Evolutionary conservation across 2,113 vertebrate species (phyloP), one percentile per base, ranked within the genome.

Genomic region (Semnornis frantzii): DNA sequence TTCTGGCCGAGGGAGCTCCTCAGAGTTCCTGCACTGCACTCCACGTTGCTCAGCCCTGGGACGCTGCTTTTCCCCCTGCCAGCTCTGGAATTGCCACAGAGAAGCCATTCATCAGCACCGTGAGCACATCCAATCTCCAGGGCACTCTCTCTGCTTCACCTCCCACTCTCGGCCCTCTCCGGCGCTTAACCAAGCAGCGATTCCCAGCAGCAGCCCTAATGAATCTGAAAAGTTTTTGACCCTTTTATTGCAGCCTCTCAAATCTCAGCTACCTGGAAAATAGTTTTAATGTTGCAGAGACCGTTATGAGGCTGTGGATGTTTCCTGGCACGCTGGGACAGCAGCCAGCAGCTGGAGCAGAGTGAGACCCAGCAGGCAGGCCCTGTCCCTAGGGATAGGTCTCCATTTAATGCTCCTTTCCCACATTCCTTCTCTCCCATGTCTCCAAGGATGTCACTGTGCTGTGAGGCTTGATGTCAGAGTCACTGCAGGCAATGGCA

Each of bases 51-150:
- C 69, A 83, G n/a, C 37, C 82, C 8, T 91, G 82, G 85, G 87
- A 89, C 87, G 80, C 82, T 76, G 31, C 90, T 93, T 95, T 92
- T 90, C 78, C 82, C 94, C 87, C 73, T 84, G 89, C 72, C 0
- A 0, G 86, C 68, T 92, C 88, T 63, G 94, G 85, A 94, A 83
- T 21, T 50, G 87, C 84, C 88, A 72, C 58, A 9, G 77, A 81
- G 89, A 66, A 92, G 75, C 85, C 91, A 62, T 87, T 91, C 78
- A 82, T 91, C 93, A 86, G 85, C 78, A 20, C 39, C 12, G 16
- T 44, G 83, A 50, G 81, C 6, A 46, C 91, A 90, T 90, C 86
- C 91, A 81, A 82, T 89, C 92, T 94, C 92, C 79, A 1, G 86
- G 70, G 81, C 72, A 8, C 37, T 4, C 37, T 39, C 88, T 94